A percentile compares a stretch with the other conserved stretches of the same genome.
phyloP scores from a whole-genome alignment of 1,140 invertebrate genomes.

The Panulirus ornatus region DNA sequence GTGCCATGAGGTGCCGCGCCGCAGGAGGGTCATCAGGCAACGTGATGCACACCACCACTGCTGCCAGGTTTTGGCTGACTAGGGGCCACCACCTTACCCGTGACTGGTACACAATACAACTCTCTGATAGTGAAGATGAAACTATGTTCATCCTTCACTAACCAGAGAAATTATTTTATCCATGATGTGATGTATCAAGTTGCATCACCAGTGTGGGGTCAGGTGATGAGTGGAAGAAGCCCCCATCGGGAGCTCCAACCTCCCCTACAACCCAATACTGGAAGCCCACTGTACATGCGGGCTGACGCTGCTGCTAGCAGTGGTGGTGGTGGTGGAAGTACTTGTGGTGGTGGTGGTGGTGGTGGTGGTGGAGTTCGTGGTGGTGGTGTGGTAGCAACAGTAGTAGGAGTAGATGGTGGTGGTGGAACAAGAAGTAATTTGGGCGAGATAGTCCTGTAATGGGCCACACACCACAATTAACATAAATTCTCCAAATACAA shows the following conservation, averaged over 20 bases:
- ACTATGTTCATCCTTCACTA: conserved; percentile 21
- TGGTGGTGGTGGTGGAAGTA: conserved; percentile 46
- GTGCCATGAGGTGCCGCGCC: conserved; percentile 62
- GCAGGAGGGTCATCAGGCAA: conserved; percentile 65
- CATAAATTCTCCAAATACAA: conserved; percentile 43
- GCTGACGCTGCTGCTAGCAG: conserved; percentile 56
- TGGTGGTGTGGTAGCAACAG: conserved; percentile 54
- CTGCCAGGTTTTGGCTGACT: conserved; percentile 35
- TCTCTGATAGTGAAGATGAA: not conserved
- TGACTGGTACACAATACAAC: not conserved
- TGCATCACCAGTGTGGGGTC: conserved; percentile 44
- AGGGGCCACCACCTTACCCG: conserved; percentile 32
- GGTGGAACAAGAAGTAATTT: conserved; percentile 70
- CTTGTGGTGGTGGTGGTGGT: conserved; percentile 43
- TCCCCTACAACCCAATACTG: conserved; percentile 31
- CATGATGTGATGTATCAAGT: conserved; percentile 34
- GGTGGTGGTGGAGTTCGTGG: conserved; percentile 46
- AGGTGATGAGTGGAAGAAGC: conserved; percentile 39
- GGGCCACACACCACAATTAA: conserved; percentile 69
- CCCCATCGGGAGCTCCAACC: conserved; percentile 11
- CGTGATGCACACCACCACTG: conserved; percentile 62
- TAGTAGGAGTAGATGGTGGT: conserved; percentile 63
- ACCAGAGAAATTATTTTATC: conserved; percentile 2
- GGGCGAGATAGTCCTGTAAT: conserved; percentile 69
- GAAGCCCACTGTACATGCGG: conserved; percentile 34